phyloP scores from a whole-genome alignment of 2,888 invertebrate genomes.

The Dryobota labecula region DNA sequence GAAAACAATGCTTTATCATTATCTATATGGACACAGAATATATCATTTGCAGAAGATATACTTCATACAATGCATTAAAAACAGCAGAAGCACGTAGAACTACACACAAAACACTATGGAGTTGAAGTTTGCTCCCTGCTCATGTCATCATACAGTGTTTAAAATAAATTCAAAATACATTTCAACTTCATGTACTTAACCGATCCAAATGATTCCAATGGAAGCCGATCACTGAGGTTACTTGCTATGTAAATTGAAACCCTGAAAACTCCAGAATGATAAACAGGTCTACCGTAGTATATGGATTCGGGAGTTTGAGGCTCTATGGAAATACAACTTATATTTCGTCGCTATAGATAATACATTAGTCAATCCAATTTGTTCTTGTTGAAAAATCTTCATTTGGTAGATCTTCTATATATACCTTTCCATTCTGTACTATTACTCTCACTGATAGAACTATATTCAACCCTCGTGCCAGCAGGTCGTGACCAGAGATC shows the following conservation, averaged over 20 bases:
- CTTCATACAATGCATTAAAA: background rate
- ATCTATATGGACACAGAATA: constrained; percentile 14
- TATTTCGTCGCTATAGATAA: background rate
- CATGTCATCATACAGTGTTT: background rate
- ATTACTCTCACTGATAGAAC: constrained; percentile 40
- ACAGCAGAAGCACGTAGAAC: background rate
- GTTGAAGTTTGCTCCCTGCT: too few species aligned
- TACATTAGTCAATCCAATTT: too few species aligned
- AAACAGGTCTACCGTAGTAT: too few species aligned
- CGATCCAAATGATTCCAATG: too few species aligned
- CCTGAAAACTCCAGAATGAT: background rate
- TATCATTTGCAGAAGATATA: constrained; percentile 30
- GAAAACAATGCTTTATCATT: constrained; percentile 50
- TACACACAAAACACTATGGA: background rate
- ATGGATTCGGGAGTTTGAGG: background rate
- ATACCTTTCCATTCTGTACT: background rate
- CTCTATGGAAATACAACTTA: background rate
- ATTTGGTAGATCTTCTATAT: constrained; percentile 20
- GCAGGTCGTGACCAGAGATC: constrained; percentile 59
- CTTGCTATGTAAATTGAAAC: background rate
- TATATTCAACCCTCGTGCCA: constrained; percentile 50
- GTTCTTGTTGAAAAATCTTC: background rate
- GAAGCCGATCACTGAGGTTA: background rate
- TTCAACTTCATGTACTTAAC: background rate
- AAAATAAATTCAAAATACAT: background rate